Conservation (phyloP, 2,113 vertebrate species). For the Chloroceryle aenea region DNA sequence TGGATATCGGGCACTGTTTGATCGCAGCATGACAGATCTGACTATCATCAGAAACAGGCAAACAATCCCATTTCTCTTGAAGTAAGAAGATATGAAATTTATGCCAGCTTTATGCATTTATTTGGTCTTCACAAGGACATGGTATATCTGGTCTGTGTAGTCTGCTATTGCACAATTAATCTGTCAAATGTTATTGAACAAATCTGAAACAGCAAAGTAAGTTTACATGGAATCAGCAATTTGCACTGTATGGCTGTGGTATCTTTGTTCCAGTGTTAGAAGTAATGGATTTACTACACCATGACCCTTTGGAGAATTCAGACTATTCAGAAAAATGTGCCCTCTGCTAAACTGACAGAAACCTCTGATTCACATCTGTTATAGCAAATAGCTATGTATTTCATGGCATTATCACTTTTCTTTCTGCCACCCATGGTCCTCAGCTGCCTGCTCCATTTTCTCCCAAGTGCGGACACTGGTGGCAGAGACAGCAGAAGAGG, state of each 20-base stretch:
- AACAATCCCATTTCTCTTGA: neutral
- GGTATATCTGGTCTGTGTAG: neutral
- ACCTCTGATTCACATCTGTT: neutral
- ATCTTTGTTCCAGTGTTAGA: conserved; percentile 8
- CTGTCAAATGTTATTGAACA: neutral
- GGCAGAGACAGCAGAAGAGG: neutral
- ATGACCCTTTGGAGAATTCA: neutral
- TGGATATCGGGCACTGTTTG: accelerated
- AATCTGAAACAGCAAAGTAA: conserved; percentile 28
- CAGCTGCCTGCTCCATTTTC: neutral
- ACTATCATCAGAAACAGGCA: neutral
- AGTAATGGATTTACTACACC: conserved; percentile 24
- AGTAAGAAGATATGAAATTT: neutral
- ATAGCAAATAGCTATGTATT: neutral
- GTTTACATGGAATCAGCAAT: neutral
- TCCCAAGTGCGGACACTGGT: neutral
- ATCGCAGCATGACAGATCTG: neutral
- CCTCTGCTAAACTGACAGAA: neutral
- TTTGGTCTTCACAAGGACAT: neutral
- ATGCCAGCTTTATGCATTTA: neutral
- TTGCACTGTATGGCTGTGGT: neutral
- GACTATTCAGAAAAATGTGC: neutral
- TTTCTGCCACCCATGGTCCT: neutral
- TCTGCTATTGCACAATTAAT: neutral
- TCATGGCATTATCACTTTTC: neutral